phyloP scores from a whole-genome alignment of 2,888 invertebrate genomes.

The Ennomos erosarius region DNA sequence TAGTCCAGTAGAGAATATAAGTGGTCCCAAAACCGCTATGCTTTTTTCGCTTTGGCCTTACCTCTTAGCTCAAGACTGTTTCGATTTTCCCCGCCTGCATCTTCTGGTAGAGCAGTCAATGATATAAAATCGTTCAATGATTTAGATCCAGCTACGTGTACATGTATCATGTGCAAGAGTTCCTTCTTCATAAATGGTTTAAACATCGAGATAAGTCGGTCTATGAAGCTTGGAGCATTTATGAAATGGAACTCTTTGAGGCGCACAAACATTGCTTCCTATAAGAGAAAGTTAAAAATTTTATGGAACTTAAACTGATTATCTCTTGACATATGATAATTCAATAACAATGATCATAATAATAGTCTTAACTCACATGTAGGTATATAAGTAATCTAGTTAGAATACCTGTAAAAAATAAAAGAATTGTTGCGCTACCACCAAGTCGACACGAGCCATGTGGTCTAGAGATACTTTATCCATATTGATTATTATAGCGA shows the following conservation, averaged over 20 bases:
- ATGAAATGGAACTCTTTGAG: slow-evolving; percentile 89
- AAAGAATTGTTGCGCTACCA: slow-evolving; percentile 88
- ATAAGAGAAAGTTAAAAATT: slow-evolving; percentile 44
- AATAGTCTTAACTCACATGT: too few relatives aligned
- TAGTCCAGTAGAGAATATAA: too few relatives aligned
- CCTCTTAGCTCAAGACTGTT: slow-evolving; percentile 49
- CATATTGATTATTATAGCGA: slow-evolving; percentile 87
- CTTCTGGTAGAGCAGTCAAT: slow-evolving; percentile 81
- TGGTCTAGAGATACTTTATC: slow-evolving; percentile 87
- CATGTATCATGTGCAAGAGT: slow-evolving; percentile 76
- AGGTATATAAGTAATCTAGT: too few relatives aligned
- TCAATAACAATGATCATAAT: too few relatives aligned
- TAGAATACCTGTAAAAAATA: slow-evolving; percentile 86
- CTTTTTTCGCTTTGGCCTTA: slow-evolving; percentile 25
- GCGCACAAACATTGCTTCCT: slow-evolving; percentile 87
- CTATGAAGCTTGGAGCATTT: slow-evolving; percentile 88
- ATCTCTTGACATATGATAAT: too few relatives aligned
- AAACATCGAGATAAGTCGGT: slow-evolving; percentile 87
- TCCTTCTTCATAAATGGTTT: slow-evolving; percentile 90
- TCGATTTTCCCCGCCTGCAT: slow-evolving; percentile 83
- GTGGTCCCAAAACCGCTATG: too few relatives aligned
- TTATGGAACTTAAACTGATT: too few relatives aligned
- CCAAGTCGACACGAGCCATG: slow-evolving; percentile 85
- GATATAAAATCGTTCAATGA: slow-evolving; percentile 82
- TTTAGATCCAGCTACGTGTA: slow-evolving; percentile 77